A percentile compares a stretch with the other conserved stretches of the same genome.
phyloP scores from a whole-genome alignment of 2,113 vertebrate species.

The Brienomyrus longianalis region DNA sequence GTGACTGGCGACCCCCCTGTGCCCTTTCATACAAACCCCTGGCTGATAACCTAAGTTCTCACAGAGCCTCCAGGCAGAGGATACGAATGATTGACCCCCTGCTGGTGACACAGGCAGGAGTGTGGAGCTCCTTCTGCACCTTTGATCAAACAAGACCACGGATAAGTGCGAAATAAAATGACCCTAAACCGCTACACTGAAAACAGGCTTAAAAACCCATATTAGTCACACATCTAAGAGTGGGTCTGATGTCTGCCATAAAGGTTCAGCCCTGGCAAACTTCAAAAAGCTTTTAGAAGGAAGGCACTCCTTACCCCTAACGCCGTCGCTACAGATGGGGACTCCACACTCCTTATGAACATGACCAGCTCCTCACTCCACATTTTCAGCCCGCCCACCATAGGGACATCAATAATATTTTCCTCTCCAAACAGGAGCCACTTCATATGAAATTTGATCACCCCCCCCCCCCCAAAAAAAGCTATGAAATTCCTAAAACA shows the following conservation, averaged over 20 bases:
- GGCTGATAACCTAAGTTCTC: background rate
- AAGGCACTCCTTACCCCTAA: background rate
- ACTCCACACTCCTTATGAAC: background rate
- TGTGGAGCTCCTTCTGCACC: background rate
- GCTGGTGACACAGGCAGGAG: background rate
- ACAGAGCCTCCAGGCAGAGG: background rate
- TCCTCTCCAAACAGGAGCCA: background rate
- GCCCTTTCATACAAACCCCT: background rate
- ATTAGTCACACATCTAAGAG: background rate
- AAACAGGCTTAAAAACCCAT: background rate
- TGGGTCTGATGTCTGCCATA: background rate
- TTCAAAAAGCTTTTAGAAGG: background rate
- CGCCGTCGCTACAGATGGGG: background rate
- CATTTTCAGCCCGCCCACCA: background rate
- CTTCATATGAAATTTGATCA: constrained; percentile 1
- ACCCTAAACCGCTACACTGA: background rate
- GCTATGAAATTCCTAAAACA: background rate
- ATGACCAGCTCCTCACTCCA: background rate
- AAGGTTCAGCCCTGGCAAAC: background rate
- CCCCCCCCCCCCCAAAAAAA: background rate
- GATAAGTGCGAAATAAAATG: background rate
- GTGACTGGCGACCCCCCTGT: background rate
- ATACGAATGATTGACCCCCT: background rate
- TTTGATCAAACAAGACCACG: background rate
- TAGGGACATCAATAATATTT: background rate